Evolutionary conservation across 2,113 vertebrate genomes (phyloP).

Genomic region (Gallinago media): DNA sequence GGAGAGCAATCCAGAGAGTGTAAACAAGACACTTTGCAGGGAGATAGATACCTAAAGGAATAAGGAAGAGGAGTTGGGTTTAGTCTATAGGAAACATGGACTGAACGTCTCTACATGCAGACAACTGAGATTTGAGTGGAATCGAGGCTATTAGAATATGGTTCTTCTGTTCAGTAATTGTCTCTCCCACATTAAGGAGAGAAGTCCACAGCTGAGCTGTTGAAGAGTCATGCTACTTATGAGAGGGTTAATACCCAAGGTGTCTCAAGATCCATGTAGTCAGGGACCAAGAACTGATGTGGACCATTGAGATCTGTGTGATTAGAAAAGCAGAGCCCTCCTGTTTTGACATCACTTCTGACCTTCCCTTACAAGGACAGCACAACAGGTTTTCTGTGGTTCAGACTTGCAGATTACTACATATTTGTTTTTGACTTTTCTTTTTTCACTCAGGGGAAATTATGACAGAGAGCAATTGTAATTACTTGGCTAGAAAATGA

Average conservation of each 20-base stretch:
- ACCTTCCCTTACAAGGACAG: neutral
- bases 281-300: neutral
- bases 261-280: neutral
- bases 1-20: neutral
- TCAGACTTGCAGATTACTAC: neutral
- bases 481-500: constrained; percentile 2
- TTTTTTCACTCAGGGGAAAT: neutral
- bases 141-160: neutral
- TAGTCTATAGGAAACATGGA: neutral
- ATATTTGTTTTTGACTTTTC: neutral
- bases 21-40: neutral
- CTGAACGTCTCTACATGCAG: neutral
- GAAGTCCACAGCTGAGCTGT: neutral
- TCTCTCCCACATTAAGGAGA: neutral
- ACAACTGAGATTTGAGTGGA: neutral
- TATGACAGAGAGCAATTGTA: neutral
- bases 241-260: neutral
- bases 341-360: neutral
- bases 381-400: neutral
- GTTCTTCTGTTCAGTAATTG: neutral
- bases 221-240: neutral
- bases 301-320: neutral
- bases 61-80: neutral
- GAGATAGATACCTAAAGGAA: neutral
- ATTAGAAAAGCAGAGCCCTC: neutral